Evolutionary conservation across 2,888 invertebrate genomes (phyloP), one percentile per base, ranked within the genome.

Genomic region (Volucella bombylans): DNA sequence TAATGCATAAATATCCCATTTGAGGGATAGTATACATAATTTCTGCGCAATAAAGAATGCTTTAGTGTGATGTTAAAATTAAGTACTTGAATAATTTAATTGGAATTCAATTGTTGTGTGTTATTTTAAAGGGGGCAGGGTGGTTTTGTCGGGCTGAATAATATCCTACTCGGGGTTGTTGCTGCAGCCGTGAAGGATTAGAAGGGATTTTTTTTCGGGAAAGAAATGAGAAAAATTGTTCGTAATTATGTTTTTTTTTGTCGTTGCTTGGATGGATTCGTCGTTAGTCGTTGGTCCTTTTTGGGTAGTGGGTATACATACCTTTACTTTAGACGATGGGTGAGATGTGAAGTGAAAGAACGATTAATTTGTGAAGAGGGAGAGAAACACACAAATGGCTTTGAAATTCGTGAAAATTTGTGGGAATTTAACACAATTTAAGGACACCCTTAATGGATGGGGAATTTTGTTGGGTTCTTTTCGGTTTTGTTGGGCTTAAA

Each of bases 1-100:
- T 82, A 73, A 31, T 73, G 78, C 52, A 82, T 78, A 82, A 82
- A 82, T 78, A 73, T 78, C 62, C 64, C 73, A 78, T 82, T 82
- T 74, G 39, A 9, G 47, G 55, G 55, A 49, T 61, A 67, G 62
- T 52, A 52, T 41, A 72, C 72, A 79, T 61, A 79, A 72, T 79
- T 72, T 67, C 55, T 76, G 52, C 61, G 59, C 49, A 39, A 68
- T 49, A 72, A 74, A 73, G 69, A 65, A 73, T 73, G 15, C 41
- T 62, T 64, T 59, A 72, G 71, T 71, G 71, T 61, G 55, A 81
- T 82, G 61, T 55, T 67, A 43, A 68, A 80, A 80, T 72, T 80
- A 68, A 80, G 68, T 55, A 62, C 68, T 80, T 64, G 69, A 69
- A 64, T 69, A 64, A 81, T 73, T 81, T 81, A 69, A 74, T 81